Evolutionary conservation across 2,113 vertebrate species (phyloP).

Genomic region (Pterocles orientalis): DNA sequence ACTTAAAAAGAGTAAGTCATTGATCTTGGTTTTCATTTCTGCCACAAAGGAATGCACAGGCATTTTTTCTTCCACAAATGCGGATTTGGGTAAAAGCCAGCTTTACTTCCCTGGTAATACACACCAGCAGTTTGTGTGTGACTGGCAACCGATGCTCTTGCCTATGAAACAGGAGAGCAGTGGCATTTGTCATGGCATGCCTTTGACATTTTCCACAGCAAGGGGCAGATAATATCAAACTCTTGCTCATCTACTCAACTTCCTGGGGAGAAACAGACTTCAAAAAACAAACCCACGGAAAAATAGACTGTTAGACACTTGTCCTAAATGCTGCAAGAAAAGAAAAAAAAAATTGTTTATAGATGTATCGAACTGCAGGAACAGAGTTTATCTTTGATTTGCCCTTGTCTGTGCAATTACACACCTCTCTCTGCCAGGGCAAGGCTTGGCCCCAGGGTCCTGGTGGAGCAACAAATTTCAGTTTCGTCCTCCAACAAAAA

Average conservation of each 20-base stretch:
- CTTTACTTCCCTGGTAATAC: neutral
- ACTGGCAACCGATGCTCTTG: constrained; percentile 37
- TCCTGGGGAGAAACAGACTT: constrained; percentile 52
- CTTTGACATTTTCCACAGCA: constrained; percentile 62
- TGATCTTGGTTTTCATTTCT: constrained; percentile 70
- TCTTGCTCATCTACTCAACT: constrained; percentile 45
- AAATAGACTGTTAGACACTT: neutral
- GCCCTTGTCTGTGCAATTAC: neutral
- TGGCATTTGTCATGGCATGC: constrained; percentile 62
- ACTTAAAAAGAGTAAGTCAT: constrained; percentile 58
- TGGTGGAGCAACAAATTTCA: neutral
- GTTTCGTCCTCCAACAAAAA: neutral
- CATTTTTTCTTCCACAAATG: constrained; percentile 55
- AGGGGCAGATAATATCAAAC: constrained; percentile 59
- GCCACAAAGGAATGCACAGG: constrained; percentile 36
- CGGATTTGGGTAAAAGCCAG: constrained; percentile 51
- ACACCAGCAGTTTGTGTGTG: constrained; percentile 10
- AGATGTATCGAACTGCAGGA: neutral
- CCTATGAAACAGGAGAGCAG: constrained; percentile 33
- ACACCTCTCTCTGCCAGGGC: neutral
- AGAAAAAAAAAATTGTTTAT: neutral
- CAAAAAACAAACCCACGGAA: constrained; percentile 30
- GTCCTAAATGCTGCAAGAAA: neutral
- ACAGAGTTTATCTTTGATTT: constrained; percentile 1
- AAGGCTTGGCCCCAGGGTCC: neutral